Evolutionary conservation across 1,140 invertebrate species (phyloP).

Genomic region (Helicorthomorpha holstii): DNA sequence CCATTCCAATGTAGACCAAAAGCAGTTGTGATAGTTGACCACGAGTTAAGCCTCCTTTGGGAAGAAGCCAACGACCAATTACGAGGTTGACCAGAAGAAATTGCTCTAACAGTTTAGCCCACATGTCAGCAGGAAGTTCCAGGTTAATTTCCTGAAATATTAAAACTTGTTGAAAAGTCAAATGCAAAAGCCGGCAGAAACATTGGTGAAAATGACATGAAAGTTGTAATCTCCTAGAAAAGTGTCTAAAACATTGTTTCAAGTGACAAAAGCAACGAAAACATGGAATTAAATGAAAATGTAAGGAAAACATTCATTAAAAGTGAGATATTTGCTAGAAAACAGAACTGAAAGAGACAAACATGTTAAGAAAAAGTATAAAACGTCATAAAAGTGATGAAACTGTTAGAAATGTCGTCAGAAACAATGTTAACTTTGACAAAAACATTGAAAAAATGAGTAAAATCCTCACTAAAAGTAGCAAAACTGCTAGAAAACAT

Average conservation of each 20-base stretch:
- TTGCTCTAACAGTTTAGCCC: slow-evolving; percentile 75
- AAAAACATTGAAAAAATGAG: no score
- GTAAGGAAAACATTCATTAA: no score
- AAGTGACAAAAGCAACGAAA: not conserved
- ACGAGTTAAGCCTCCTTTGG: slow-evolving; percentile 66
- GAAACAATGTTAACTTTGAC: no score
- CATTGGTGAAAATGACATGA: not conserved
- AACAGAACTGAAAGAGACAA: no score
- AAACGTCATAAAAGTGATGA: no score
- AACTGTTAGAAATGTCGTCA: no score
- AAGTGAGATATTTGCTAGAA: no score
- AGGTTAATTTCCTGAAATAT: slow-evolving; percentile 15
- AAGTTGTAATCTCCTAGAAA: not conserved
- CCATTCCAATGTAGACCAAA: slow-evolving; percentile 55
- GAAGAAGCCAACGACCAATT: slow-evolving; percentile 70
- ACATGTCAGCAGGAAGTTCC: slow-evolving; percentile 39
- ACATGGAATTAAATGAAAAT: no score
- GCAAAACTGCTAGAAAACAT: no score
- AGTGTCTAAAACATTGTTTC: not conserved
- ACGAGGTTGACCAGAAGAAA: slow-evolving; percentile 74
- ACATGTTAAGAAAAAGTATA: no score
- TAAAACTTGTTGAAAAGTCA: slow-evolving; percentile 11
- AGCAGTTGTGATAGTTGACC: slow-evolving; percentile 83
- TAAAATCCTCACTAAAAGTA: no score
- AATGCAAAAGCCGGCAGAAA: no score